A percentile compares a stretch with the other conserved stretches of the same genome.
Conservation (phyloP, 92 coral and sea anemone genomes). For the Diadumene lineata region DNA sequence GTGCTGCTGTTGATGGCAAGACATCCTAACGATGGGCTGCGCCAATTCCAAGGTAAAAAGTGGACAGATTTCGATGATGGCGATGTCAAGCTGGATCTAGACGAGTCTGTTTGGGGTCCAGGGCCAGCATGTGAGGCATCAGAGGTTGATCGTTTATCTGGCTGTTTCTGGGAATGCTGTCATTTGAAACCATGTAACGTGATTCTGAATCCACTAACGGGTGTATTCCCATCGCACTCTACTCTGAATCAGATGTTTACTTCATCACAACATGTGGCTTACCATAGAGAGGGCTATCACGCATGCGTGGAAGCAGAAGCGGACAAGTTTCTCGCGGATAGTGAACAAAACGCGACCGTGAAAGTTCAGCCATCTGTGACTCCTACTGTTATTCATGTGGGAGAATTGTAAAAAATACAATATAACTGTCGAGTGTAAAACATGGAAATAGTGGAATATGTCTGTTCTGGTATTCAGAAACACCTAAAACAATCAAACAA, state of each 20-base stretch:
- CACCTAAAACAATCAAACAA: no score
- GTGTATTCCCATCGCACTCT: constrained; percentile 67
- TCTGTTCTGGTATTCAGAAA: no score
- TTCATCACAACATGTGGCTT: constrained; percentile 67
- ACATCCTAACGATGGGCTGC: constrained; percentile 69
- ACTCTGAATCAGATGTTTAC: constrained; percentile 83
- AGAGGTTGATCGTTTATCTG: constrained; percentile 79
- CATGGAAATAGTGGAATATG: no score
- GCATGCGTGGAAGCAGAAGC: constrained; percentile 81
- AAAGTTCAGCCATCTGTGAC: not conserved
- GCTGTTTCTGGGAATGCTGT: constrained; percentile 88
- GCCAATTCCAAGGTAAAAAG: constrained; percentile 12
- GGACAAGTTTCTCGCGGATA: constrained; percentile 35
- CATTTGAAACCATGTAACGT: constrained; percentile 37
- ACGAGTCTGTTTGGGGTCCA: constrained; percentile 71
- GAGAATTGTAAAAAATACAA: not conserved
- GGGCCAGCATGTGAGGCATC: constrained; percentile 70
- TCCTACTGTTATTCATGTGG: not conserved
- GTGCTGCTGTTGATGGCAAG: constrained; percentile 70
- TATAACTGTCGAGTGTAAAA: no score
- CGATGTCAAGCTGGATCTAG: constrained; percentile 58
- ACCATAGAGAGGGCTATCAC: constrained; percentile 93
- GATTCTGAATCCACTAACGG: constrained; percentile 46
- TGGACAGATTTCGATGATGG: constrained; percentile 48
- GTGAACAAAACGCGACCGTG: not conserved